Evolutionary conservation across 2,888 invertebrate species (phyloP).

Genomic region (Shargacucullia verbasci): DNA sequence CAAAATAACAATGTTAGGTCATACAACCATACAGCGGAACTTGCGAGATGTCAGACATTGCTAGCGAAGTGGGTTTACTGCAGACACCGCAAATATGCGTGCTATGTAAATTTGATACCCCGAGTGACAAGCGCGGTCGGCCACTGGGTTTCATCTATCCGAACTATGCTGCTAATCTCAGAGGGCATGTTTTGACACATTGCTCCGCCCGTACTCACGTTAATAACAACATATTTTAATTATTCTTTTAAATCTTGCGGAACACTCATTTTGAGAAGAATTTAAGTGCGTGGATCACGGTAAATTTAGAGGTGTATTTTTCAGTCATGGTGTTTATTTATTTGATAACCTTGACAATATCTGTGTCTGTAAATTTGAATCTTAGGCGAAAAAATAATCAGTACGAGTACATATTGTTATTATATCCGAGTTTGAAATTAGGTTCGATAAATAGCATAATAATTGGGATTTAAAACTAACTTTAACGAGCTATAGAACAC

Average conservation of each 20-base stretch:
- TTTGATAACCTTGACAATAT: too few species aligned
- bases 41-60: constrained; percentile 63
- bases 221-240: constrained; percentile 35
- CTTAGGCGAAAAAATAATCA: too few species aligned
- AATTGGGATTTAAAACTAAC: too few species aligned
- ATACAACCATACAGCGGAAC: constrained; percentile 30
- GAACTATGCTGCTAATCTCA: constrained; percentile 72
- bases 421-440: too few species aligned
- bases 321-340: too few species aligned
- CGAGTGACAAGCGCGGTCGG: constrained; percentile 75
- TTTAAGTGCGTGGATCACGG: too few species aligned
- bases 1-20: constrained; percentile 49
- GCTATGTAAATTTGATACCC: constrained; percentile 84
- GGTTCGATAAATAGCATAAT: too few species aligned
- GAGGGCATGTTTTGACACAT: constrained; percentile 65
- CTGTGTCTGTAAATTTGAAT: too few species aligned
- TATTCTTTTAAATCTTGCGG: constrained; percentile 26
- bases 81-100: constrained; percentile 79
- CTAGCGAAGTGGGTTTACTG: constrained; percentile 66
- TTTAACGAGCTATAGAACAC: too few species aligned
- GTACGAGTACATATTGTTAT: too few species aligned
- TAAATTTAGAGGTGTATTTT: too few species aligned
- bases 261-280: background rate
- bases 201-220: constrained; percentile 43
- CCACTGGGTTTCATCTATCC: constrained; percentile 69